A percentile compares a stretch with the other conserved stretches of the same genome.
Conservation (phyloP, 2,797 vertebrate species). For the Spinus olivaceus region DNA sequence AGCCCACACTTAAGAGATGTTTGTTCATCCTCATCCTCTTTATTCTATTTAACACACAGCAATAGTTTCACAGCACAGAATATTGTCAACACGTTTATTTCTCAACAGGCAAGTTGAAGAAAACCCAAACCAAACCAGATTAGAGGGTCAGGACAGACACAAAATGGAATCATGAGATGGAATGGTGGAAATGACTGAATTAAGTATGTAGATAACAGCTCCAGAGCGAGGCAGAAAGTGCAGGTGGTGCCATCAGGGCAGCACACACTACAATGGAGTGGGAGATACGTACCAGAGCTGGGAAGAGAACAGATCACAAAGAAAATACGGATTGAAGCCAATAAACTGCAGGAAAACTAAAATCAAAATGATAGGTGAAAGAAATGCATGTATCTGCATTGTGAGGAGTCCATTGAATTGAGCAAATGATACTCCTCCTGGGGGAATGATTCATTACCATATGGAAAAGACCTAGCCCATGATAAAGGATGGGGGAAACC, state of each 20-base stretch:
- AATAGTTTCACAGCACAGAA: not conserved
- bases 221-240: not conserved
- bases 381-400: conserved; percentile 42
- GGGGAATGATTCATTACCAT: conserved; percentile 57
- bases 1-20: not conserved
- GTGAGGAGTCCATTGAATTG: conserved; percentile 33
- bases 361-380: conserved; percentile 49
- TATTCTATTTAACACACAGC: not conserved
- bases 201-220: not conserved
- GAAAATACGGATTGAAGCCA: conserved; percentile 5
- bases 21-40: not conserved
- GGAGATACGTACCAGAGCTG: not conserved
- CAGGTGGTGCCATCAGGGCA: not conserved
- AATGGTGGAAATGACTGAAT: not conserved
- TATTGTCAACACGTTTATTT: not conserved
- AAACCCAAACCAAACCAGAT: conserved; percentile 21
- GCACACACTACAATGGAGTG: not conserved
- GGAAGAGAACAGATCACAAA: conserved; percentile 16
- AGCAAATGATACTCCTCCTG: conserved; percentile 43
- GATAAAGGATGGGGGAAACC: conserved; percentile 19
- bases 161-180: not conserved
- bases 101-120: conserved; percentile 13
- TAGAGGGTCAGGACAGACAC: not conserved
- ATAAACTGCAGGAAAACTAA: conserved; percentile 43
- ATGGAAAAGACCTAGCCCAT: conserved; percentile 24